A percentile compares a stretch with the other conserved stretches of the same genome.
phyloP scores from a whole-genome alignment of 1,140 invertebrate species.

The Drosophila bifasciata region DNA sequence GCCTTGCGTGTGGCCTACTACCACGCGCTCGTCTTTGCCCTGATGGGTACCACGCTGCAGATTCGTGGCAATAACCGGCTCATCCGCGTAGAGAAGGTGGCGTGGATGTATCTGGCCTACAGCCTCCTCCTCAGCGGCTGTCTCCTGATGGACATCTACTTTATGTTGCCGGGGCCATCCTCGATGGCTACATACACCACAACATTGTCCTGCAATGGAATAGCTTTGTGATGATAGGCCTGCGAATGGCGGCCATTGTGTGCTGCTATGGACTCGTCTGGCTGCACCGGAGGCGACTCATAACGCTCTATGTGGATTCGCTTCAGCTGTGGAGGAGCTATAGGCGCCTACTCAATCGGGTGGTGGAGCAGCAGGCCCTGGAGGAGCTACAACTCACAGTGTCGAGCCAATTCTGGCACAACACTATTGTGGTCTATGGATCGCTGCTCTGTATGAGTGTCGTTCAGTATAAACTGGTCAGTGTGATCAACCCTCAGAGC shows the following conservation, averaged over 20 bases:
- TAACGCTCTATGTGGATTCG: conserved; percentile 33
- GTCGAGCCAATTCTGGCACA: not conserved
- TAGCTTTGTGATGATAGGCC: conserved; percentile 1
- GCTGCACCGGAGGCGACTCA: conserved; percentile 33
- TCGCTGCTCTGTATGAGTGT: conserved; percentile 11
- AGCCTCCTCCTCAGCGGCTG: conserved; percentile 8
- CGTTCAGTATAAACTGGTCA: conserved; percentile 41
- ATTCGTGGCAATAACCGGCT: not conserved
- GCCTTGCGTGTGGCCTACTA: conserved; percentile 41
- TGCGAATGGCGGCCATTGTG: conserved; percentile 7
- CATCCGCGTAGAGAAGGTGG: conserved; percentile 4
- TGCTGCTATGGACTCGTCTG: conserved; percentile 46
- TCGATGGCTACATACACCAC: conserved; percentile 41
- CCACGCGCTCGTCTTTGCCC: conserved; percentile 36
- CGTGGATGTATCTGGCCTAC: conserved; percentile 41
- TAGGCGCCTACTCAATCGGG: conserved; percentile 1
- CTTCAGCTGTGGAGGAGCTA: conserved; percentile 19
- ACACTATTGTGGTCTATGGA: conserved; percentile 23
- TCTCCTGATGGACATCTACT: conserved; percentile 25
- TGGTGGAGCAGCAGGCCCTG: conserved; percentile 10
- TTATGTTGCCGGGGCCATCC: conserved; percentile 12
- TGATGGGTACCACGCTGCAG: conserved; percentile 45
- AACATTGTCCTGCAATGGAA: conserved; percentile 54
- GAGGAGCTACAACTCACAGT: conserved; percentile 21
- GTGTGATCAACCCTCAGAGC: not conserved